Evolutionary conservation across 2,113 vertebrate genomes (phyloP), one percentile per base, ranked within the genome.

Genomic region (Menura novaehollandiae): DNA sequence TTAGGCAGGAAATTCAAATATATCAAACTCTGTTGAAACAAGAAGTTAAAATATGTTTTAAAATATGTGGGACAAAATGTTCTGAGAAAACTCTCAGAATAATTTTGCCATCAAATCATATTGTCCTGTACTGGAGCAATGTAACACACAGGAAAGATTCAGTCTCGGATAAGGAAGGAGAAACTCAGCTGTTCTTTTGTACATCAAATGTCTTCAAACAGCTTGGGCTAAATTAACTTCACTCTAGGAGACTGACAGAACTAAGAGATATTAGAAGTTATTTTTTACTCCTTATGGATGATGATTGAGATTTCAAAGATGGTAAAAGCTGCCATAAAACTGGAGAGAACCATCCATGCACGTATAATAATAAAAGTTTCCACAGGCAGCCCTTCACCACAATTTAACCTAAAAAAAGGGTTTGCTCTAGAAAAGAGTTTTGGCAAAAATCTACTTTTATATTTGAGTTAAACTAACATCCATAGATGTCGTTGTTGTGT

Each of bases 291-390:
- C 22, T 77, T 81, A 27, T 44, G 52, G 73, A 30, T 66, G 58
- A 69, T 91, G 60, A 91, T 7, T 95, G 87, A 75, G 56, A 77
- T 94, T 81, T 95, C 60, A 94, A 78, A 94, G 64, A 23, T 60
- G 24, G 13, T 51, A 89, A 94, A 75, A 94, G 35, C 47, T 67
- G 20, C 39, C 20, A 22, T 6, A 64, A 88, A 85, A 59, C 33
- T 52, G 21, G 13, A 68, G 27, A 87, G 33, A 44, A 47, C 9
- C 28, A 43, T 51, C 51, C 62, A 59, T 67, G 43, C 47, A 59
- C 24, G n/a, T 20, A 35, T 15, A 87, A 59, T 16, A 58, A 32
- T 33, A 32, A 15, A 60, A 83, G 21, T 64, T 82, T 60, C 52
- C 44, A 18, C 35, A 60, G 56, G 13, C 33, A 75, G 15, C 8